Percentiles rank a stretch among this genome's conserved stretches.
Conservation (phyloP, 2,797 vertebrate species). For the Pseudotriccus pelzelni region DNA sequence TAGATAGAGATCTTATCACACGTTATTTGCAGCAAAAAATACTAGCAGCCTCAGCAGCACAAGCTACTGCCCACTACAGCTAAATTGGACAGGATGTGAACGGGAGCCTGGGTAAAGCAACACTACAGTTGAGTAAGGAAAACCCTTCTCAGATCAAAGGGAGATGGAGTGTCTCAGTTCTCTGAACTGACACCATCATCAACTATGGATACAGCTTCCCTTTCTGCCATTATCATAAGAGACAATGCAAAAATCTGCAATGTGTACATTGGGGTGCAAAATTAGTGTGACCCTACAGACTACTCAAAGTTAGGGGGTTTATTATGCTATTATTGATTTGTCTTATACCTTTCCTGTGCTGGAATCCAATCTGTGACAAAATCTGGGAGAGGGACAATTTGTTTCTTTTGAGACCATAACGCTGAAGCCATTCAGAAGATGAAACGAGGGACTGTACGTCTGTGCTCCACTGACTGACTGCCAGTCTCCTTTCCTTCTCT, state of each 20-base stretch:
- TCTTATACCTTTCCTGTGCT: conserved; percentile 78
- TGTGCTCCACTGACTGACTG: neutral
- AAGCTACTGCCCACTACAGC: neutral
- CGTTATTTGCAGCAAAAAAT: neutral
- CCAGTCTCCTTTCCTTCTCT: neutral
- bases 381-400: conserved; percentile 78
- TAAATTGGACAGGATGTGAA: neutral
- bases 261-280: neutral
- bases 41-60: neutral
- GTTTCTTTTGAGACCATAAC: conserved; percentile 77
- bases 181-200: neutral
- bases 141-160: neutral
- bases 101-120: neutral
- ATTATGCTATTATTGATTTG: neutral
- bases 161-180: neutral
- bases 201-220: neutral
- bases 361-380: conserved; percentile 80
- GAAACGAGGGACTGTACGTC: conserved; percentile 71
- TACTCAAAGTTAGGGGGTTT: neutral
- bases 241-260: neutral
- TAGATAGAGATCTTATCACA: neutral
- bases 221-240: neutral
- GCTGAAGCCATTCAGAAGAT: conserved; percentile 79
- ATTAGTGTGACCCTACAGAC: neutral
- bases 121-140: neutral